These are phyloP conservation scores for Phylloscopus trochiloides DNA, from an alignment of 2,113 vertebrate genomes.

Conservation along the genomic window DNA sequence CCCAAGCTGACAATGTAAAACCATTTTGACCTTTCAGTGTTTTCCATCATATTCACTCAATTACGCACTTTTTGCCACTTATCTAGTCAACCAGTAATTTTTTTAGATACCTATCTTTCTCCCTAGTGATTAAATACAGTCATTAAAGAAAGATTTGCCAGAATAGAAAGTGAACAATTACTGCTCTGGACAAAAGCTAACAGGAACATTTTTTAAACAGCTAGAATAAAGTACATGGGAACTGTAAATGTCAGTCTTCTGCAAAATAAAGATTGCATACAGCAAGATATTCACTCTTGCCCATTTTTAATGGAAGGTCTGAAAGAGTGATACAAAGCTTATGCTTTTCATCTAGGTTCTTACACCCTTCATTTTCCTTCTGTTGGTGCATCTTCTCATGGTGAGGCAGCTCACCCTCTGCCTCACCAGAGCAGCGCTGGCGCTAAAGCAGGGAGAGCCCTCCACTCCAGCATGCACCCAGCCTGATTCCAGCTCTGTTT, in stretches of 20 bases:
- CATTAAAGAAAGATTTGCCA: neutral
- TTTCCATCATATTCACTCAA: neutral
- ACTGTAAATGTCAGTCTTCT: neutral
- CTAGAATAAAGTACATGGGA: neutral
- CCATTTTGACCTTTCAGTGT: neutral
- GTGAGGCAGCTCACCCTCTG: neutral
- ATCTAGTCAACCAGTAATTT: neutral
- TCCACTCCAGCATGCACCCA: neutral
- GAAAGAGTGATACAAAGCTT: neutral
- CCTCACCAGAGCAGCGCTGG: neutral
- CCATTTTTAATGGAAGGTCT: neutral
- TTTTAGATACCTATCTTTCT: neutral
- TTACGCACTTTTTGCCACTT: neutral
- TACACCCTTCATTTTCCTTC: neutral
- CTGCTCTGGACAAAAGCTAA: neutral
- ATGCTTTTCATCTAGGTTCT: neutral
- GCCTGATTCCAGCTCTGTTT: neutral
- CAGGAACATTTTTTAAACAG: neutral
- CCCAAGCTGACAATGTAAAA: neutral
- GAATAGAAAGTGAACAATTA: neutral
- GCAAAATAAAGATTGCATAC: neutral
- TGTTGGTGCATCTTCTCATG: neutral
- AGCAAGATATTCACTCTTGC: neutral
- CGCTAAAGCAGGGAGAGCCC: fast-evolving
- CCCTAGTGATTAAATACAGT: neutral